Percentiles rank a stretch among this genome's conserved stretches.
Conservation (phyloP, 2,888 invertebrate species). For the Cryptocephalus moraei region DNA sequence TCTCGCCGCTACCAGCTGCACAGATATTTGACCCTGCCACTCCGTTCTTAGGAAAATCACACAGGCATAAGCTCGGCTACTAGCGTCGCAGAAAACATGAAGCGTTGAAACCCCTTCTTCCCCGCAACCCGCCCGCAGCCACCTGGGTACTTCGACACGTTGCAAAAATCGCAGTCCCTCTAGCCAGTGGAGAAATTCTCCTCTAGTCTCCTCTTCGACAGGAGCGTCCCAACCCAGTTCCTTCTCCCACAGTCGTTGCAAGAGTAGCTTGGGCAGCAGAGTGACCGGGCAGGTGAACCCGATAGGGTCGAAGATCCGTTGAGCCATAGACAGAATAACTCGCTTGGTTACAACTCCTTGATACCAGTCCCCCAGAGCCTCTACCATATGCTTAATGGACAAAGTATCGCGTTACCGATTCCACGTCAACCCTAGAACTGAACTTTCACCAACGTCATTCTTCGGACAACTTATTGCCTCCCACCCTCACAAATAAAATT, state of each 20-base stretch:
- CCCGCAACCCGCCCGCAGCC: not conserved
- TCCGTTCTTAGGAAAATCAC: too few relatives aligned
- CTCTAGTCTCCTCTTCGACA: constrained; percentile 2
- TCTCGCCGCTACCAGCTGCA: too few relatives aligned
- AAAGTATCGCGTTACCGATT: too few relatives aligned
- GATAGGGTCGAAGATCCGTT: constrained; percentile 8
- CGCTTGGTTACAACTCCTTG: too few relatives aligned
- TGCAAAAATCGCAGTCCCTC: constrained; percentile 2
- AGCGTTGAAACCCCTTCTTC: too few relatives aligned
- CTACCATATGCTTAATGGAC: too few relatives aligned
- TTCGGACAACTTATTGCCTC: not conserved
- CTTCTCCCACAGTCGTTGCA: constrained; percentile 8
- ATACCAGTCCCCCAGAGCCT: too few relatives aligned
- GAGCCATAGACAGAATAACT: constrained; percentile 4
- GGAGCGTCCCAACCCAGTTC: constrained; percentile 5
- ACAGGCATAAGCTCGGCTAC: too few relatives aligned
- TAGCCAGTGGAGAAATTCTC: constrained; percentile 1
- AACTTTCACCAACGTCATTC: not conserved
- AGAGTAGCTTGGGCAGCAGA: constrained; percentile 9
- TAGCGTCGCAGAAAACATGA: not conserved
- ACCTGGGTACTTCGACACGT: constrained; percentile 5
- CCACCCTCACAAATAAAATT: constrained; percentile 9
- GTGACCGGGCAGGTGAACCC: constrained; percentile 9
- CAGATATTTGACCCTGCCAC: too few relatives aligned
- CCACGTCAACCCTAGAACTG: constrained; percentile 7